phyloP scores from a whole-genome alignment of 1,140 invertebrate species.

The Papilio glaucus region DNA sequence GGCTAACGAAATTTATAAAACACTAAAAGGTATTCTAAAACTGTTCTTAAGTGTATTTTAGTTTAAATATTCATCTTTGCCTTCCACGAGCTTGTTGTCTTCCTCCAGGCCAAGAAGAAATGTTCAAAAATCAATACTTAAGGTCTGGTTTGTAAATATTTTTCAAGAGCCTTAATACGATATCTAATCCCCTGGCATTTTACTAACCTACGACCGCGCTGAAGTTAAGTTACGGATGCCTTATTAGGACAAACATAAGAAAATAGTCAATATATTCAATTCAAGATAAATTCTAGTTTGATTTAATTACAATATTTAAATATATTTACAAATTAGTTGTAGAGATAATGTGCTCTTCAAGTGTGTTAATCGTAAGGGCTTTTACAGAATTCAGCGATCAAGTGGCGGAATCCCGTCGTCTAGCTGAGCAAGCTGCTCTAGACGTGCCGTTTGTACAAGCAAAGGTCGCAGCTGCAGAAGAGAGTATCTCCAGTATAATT shows the following conservation, averaged over 20 bases:
- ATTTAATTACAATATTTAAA: too few relatives aligned
- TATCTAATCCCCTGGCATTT: too few relatives aligned
- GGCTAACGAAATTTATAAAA: conserved; percentile 93
- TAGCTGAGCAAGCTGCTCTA: conserved; percentile 88
- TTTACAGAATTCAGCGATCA: conserved; percentile 93
- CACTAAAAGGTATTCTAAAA: conserved; percentile 87
- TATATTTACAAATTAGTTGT: too few relatives aligned
- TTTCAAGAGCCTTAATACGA: too few relatives aligned
- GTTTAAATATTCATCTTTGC: not conserved
- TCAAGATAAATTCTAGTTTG: too few relatives aligned
- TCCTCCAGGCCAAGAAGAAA: not conserved
- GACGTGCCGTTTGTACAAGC: conserved; percentile 90
- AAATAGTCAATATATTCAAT: too few relatives aligned
- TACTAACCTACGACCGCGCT: too few relatives aligned
- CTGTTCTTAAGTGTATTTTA: not conserved
- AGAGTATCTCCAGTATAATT: conserved; percentile 86
- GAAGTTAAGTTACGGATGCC: too few relatives aligned
- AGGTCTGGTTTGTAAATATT: too few relatives aligned
- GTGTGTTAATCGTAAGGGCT: not conserved
- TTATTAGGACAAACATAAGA: too few relatives aligned
- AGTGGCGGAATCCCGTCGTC: conserved; percentile 90
- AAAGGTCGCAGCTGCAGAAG: conserved; percentile 82
- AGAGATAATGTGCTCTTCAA: too few relatives aligned
- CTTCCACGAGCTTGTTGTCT: not conserved
- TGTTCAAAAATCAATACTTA: not conserved